Conservation (phyloP, 2,888 invertebrate genomes). For the Cataglyphis albicans region DNA sequence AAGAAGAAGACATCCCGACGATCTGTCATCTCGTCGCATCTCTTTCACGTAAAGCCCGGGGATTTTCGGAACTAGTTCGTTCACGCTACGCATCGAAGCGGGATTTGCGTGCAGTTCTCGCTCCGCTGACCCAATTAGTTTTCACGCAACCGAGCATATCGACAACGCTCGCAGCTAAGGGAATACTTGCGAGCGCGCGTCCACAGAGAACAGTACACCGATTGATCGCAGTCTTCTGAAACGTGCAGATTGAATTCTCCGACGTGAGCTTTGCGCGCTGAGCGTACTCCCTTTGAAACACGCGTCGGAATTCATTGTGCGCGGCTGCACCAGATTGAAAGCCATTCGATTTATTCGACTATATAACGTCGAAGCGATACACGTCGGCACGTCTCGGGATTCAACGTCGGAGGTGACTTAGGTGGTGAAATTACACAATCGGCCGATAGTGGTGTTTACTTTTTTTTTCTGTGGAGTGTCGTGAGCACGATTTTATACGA, state of each 20-base stretch:
- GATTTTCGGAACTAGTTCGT: constrained; percentile 65
- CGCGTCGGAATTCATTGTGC: constrained; percentile 40
- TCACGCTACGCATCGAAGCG: constrained; percentile 66
- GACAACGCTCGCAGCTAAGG: constrained; percentile 47
- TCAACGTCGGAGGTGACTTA: constrained; percentile 23
- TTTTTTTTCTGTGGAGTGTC: constrained; percentile 47
- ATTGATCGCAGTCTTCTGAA: constrained; percentile 41
- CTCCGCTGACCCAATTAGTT: constrained; percentile 82
- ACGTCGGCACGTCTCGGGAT: constrained; percentile 5
- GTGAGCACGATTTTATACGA: not conserved
- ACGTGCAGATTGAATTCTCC: constrained; percentile 46
- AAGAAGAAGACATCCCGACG: not conserved
- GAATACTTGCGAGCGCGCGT: constrained; percentile 25
- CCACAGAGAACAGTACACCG: constrained; percentile 13
- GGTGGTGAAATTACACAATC: constrained; percentile 30
- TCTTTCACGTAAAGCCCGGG: constrained; percentile 60
- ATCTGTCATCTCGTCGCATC: constrained; percentile 30
- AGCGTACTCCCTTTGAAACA: constrained; percentile 42
- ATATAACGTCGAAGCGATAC: not conserved
- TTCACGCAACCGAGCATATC: constrained; percentile 56
- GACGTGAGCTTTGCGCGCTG: constrained; percentile 28
- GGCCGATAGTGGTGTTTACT: constrained; percentile 26
- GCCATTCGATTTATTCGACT: constrained; percentile 27
- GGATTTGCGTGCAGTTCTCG: constrained; percentile 78
- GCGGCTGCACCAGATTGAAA: constrained; percentile 27